phyloP scores from a whole-genome alignment of 2,888 invertebrate genomes.

The Acrobasis repandana region DNA sequence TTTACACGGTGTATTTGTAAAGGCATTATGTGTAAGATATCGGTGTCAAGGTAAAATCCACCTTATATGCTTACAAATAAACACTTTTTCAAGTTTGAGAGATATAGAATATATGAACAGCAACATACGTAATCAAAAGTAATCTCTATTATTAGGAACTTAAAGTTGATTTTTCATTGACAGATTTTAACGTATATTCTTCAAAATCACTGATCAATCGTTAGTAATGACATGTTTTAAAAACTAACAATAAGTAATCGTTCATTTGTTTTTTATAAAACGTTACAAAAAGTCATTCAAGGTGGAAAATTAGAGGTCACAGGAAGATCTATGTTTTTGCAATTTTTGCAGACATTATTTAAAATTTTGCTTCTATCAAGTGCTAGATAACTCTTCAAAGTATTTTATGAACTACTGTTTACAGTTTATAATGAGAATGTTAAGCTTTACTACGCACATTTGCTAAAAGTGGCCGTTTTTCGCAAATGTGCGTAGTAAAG shows the following conservation, averaged over 20 bases:
- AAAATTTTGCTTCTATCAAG: too few species aligned
- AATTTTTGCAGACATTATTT: too few species aligned
- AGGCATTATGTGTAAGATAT: constrained; percentile 53
- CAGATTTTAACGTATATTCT: background rate
- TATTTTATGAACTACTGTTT: too few species aligned
- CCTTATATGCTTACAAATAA: constrained; percentile 28
- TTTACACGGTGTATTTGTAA: constrained; percentile 49
- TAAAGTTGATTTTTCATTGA: constrained; percentile 22
- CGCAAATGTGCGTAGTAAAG: too few species aligned
- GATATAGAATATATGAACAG: background rate
- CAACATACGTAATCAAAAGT: constrained; percentile 14
- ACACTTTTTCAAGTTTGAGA: constrained; percentile 2
- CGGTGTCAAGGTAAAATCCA: constrained; percentile 57
- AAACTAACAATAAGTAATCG: constrained; percentile 31
- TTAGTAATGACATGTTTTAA: constrained; percentile 36
- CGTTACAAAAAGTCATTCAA: background rate
- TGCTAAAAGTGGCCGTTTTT: too few species aligned
- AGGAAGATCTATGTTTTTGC: background rate
- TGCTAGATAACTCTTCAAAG: too few species aligned
- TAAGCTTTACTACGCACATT: too few species aligned
- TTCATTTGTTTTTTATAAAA: constrained; percentile 25
- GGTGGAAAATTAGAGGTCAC: constrained; percentile 1
- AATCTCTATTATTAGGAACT: constrained; percentile 20
- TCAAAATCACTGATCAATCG: constrained; percentile 43
- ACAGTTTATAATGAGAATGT: too few species aligned